Evolutionary conservation across 2,113 vertebrate genomes (phyloP).

Genomic region (Albula goreensis): DNA sequence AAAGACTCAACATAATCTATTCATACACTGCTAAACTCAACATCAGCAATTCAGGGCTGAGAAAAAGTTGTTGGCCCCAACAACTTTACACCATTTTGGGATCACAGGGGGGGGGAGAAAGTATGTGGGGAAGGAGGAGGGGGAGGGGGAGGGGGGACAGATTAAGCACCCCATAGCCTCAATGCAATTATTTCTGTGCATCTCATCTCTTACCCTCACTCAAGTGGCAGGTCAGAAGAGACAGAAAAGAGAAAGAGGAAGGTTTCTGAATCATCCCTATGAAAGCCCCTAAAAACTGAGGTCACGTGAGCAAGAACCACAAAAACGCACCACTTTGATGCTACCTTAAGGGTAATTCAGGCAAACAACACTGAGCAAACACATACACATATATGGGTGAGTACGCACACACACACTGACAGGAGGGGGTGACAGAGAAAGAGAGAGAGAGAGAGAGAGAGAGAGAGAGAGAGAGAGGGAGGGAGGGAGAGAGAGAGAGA

Average conservation of each 20-base stretch:
- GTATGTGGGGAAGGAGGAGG: neutral
- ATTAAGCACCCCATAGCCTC: neutral
- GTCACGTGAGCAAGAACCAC: slow-evolving; percentile 68
- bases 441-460: no score
- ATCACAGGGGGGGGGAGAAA: neutral
- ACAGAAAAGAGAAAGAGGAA: slow-evolving; percentile 29
- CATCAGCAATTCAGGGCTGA: no score
- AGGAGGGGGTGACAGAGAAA: neutral
- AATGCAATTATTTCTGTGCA: neutral
- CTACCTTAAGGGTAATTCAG: slow-evolving; percentile 68
- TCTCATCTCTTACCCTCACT: neutral
- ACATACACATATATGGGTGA: slow-evolving; percentile 32
- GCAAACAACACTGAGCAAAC: slow-evolving; percentile 49
- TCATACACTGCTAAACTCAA: no score
- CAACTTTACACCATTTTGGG: no score
- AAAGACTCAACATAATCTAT: no score
- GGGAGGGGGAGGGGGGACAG: neutral
- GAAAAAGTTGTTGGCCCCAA: no score
- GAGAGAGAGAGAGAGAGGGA: neutral
- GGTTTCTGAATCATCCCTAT: slow-evolving; percentile 31
- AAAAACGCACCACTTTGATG: slow-evolving; percentile 65
- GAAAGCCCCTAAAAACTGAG: slow-evolving; percentile 51
- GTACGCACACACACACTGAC: slow-evolving; percentile 13
- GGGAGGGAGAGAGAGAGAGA: neutral
- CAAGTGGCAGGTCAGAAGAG: neutral